Conservation (phyloP, 1,140 invertebrate genomes). For the Drusus annulatus region DNA sequence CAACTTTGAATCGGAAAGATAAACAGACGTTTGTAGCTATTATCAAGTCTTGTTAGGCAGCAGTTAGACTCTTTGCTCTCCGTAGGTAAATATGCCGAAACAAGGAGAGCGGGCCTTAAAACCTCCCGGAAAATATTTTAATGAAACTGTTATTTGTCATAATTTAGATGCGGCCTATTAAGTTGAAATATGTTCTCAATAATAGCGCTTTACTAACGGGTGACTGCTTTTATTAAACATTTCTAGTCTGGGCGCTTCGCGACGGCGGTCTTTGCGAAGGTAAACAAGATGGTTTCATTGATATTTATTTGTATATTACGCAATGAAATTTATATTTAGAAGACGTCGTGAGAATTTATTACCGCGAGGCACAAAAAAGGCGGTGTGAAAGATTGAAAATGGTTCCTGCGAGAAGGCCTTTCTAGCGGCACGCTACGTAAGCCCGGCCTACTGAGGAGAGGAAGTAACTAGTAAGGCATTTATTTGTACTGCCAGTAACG, state of each 20-base stretch:
- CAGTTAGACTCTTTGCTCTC: no score
- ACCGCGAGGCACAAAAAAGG: neutral
- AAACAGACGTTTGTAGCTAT: no score
- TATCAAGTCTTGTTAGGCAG: no score
- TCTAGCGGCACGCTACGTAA: neutral
- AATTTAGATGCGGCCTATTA: conserved; percentile 8
- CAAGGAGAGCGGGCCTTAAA: neutral
- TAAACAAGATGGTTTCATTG: neutral
- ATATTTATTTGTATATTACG: conserved; percentile 23
- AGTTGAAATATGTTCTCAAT: conserved; percentile 11
- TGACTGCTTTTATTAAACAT: conserved; percentile 1
- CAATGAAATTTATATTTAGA: conserved; percentile 35
- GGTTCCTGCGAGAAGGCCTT: conserved; percentile 7
- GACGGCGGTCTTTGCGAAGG: neutral
- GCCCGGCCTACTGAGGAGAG: neutral
- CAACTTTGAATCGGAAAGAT: no score
- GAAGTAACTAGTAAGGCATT: neutral
- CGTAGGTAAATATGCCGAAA: neutral
- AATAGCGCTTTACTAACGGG: neutral
- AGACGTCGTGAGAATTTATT: conserved; percentile 32
- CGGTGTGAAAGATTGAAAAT: conserved; percentile 4
- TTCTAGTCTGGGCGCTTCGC: no score
- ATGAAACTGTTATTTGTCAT: conserved; percentile 16
- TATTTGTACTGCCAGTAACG: neutral
- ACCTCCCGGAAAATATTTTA: neutral